phyloP scores from a whole-genome alignment of 2,888 invertebrate species.

The Drosophila anomalipes region DNA sequence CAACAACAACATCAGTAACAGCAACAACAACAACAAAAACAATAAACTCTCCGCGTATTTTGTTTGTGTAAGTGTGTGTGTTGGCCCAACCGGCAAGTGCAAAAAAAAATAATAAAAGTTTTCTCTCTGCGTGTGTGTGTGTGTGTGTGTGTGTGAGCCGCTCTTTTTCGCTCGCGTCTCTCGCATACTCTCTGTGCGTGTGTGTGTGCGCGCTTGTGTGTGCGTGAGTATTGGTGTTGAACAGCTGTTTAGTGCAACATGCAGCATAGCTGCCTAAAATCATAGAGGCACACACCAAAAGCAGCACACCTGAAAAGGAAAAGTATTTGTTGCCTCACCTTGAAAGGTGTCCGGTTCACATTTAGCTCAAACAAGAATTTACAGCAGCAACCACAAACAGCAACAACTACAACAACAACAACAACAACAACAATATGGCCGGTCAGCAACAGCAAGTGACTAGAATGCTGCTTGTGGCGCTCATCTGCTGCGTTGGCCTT shows the following conservation, averaged over 20 bases:
- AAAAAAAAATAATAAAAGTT: conserved; percentile 24
- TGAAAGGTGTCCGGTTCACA: conserved; percentile 34
- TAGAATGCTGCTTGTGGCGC: conserved; percentile 55
- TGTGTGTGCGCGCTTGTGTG: conserved; percentile 32
- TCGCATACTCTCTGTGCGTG: conserved; percentile 13
- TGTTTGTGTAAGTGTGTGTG: conserved; percentile 32
- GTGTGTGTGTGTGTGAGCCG: conserved; percentile 38
- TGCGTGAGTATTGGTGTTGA: conserved; percentile 61
- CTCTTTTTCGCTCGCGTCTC: conserved; percentile 28
- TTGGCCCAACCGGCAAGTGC: conserved; percentile 57
- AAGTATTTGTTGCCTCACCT: conserved; percentile 8
- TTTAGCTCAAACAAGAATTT: conserved; percentile 45
- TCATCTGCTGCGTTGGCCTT: conserved; percentile 52
- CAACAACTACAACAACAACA: conserved; percentile 27
- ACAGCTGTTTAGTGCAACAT: conserved; percentile 75
- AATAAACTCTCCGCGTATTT: conserved; percentile 39
- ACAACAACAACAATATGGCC: conserved; percentile 45
- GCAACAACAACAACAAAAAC: neutral
- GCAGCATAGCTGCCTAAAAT: conserved; percentile 58
- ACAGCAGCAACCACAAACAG: conserved; percentile 35
- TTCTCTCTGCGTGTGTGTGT: conserved; percentile 28
- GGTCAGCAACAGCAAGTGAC: conserved; percentile 32
- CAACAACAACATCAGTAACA: conserved; percentile 10
- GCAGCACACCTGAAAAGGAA: conserved; percentile 3
- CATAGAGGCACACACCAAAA: conserved; percentile 17